phyloP scores from a whole-genome alignment of 1,140 invertebrate genomes.

The Drosophila seguyi region DNA sequence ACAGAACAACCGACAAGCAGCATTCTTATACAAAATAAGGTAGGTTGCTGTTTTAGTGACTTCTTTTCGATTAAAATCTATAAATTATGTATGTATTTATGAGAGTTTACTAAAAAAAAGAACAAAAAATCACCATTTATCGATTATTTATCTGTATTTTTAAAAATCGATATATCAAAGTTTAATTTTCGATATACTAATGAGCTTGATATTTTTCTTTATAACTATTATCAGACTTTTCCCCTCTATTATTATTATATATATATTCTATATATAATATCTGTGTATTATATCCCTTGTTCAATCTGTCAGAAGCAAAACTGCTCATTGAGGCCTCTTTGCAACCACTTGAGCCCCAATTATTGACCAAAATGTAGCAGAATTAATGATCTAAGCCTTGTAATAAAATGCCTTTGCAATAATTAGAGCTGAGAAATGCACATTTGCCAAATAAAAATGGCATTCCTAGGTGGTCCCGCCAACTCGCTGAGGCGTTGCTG shows the following conservation, averaged over 20 bases:
- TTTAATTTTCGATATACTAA: too few species aligned
- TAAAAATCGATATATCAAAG: too few species aligned
- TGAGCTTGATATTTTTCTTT: too few species aligned
- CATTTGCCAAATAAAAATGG: constrained; percentile 8
- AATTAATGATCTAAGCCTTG: background rate
- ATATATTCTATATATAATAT: too few species aligned
- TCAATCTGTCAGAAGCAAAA: background rate
- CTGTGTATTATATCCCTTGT: too few species aligned
- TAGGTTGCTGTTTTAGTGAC: background rate
- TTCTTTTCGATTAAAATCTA: background rate
- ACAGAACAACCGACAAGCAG: background rate
- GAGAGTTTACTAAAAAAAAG: background rate
- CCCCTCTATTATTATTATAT: too few species aligned
- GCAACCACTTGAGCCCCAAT: background rate
- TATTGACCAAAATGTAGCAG: constrained; percentile 1
- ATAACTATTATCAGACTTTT: too few species aligned
- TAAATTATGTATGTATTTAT: background rate
- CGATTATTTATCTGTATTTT: too few species aligned
- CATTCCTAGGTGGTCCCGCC: constrained; percentile 1
- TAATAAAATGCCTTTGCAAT: constrained; percentile 1
- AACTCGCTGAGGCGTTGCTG: background rate
- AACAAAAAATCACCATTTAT: too few species aligned
- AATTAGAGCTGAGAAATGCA: constrained; percentile 9
- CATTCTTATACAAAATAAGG: background rate
- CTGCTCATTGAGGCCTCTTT: background rate